Evolutionary conservation across 2,113 vertebrate genomes (phyloP).

Genomic region (Sphaerodactylus townsendi): DNA sequence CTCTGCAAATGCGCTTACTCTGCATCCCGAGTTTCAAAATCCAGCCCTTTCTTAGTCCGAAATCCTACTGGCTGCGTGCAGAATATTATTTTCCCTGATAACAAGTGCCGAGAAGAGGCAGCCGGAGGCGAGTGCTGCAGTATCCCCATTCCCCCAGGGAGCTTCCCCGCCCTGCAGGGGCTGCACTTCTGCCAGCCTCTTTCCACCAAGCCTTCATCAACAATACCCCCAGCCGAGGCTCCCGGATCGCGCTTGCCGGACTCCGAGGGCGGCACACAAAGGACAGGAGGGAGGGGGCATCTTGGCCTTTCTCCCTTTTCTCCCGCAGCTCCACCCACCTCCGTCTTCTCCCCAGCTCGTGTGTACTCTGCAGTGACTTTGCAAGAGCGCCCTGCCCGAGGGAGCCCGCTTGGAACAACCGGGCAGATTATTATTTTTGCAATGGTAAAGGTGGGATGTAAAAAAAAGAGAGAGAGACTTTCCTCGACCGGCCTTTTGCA

Average conservation of each 20-base stretch:
- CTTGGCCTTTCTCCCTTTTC: not conserved
- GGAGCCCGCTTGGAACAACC: not conserved
- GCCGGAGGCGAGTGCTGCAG: not conserved
- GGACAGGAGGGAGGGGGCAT: not conserved
- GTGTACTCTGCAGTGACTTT: constrained; percentile 1
- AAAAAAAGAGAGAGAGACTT: no score
- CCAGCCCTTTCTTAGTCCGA: no score
- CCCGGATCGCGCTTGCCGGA: not conserved
- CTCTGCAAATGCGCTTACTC: no score
- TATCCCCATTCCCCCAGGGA: not conserved
- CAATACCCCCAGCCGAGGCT: not conserved
- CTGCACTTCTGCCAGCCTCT: not conserved
- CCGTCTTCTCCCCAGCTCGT: not conserved
- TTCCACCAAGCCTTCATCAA: not conserved
- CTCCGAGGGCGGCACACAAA: constrained; percentile 20
- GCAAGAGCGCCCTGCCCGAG: not conserved
- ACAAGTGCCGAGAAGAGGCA: not conserved
- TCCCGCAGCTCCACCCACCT: not conserved
- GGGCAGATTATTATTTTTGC: not conserved
- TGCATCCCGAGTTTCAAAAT: no score
- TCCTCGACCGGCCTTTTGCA: not conserved
- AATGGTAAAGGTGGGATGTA: no score
- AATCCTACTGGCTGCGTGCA: not conserved
- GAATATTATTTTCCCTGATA: not conserved
- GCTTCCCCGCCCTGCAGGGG: not conserved